phyloP scores from a whole-genome alignment of 2,797 vertebrate genomes.

The Ctenosaura bakeri region DNA sequence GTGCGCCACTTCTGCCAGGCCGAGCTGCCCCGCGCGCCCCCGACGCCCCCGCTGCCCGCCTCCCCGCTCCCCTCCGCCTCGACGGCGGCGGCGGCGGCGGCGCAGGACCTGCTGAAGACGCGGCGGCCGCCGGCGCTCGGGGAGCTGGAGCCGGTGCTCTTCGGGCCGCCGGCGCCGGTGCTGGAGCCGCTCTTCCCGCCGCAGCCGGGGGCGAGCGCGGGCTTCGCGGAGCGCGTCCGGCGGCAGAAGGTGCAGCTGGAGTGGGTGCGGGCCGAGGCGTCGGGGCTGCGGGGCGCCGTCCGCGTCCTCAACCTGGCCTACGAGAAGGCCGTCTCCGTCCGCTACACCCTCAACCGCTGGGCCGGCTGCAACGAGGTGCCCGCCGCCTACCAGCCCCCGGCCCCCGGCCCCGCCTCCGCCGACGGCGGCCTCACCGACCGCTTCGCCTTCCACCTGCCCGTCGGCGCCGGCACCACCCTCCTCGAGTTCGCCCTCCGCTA shows the following conservation, averaged over 20 bases:
- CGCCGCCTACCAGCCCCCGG: slow-evolving; percentile 80
- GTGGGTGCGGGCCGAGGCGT: slow-evolving; percentile 62
- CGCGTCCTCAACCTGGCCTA: slow-evolving; percentile 86
- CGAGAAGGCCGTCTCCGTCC: slow-evolving; percentile 74
- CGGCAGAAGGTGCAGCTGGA: slow-evolving; percentile 84
- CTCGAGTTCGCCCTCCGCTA: slow-evolving; percentile 92
- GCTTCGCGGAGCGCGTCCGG: slow-evolving; percentile 72
- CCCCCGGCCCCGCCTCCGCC: slow-evolving; percentile 72
- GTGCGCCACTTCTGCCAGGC: slow-evolving; percentile 89
- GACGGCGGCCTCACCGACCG: slow-evolving; percentile 84
- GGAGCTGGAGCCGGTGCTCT: slow-evolving; percentile 79
- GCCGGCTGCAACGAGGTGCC: slow-evolving; percentile 85
- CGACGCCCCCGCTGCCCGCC: slow-evolving; percentile 22
- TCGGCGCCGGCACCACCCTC: slow-evolving; percentile 81
- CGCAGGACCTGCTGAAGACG: slow-evolving; percentile 66
- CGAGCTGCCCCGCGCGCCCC: slow-evolving; percentile 83
- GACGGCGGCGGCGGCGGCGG: background rate
- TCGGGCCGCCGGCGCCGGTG: slow-evolving; percentile 71
- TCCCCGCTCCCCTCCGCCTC: slow-evolving; percentile 31
- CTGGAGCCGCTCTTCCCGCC: slow-evolving; percentile 75
- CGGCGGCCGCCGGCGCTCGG: slow-evolving; percentile 69
- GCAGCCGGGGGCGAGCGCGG: slow-evolving; percentile 65
- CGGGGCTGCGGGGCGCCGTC: slow-evolving; percentile 73
- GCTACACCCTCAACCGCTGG: slow-evolving; percentile 91
- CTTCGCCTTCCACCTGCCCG: slow-evolving; percentile 87